These are phyloP conservation scores for Lycaena phlaeas DNA, from an alignment of 2,888 invertebrate genomes.

Conservation along the genomic window DNA sequence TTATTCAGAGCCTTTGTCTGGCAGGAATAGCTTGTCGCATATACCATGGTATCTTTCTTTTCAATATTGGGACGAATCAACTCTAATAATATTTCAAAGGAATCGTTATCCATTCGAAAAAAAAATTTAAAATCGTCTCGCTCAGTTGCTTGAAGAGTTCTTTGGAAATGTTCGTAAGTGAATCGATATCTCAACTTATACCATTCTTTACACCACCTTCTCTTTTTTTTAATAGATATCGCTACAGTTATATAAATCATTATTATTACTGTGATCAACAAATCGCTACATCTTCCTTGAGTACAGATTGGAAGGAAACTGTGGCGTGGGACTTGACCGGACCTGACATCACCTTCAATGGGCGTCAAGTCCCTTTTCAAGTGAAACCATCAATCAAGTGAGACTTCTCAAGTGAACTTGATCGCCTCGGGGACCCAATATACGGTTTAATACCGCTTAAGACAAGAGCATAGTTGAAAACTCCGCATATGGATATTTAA, in stretches of 20 bases:
- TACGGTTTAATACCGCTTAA: no score
- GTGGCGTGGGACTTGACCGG: no score
- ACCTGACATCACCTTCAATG: constrained; percentile 3
- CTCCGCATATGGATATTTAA: no score
- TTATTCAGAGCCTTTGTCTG: no score
- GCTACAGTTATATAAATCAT: constrained; percentile 2
- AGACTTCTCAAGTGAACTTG: not conserved
- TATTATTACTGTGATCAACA: not conserved
- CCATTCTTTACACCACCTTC: not conserved
- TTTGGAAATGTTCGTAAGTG: no score
- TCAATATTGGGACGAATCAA: not conserved
- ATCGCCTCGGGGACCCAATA: not conserved
- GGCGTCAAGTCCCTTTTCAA: constrained; percentile 2
- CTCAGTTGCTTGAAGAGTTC: no score
- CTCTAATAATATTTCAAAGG: no score
- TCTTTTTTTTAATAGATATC: constrained; percentile 1
- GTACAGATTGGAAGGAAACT: no score
- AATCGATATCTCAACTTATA: constrained; percentile 3
- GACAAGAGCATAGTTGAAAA: no score
- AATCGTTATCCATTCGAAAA: not conserved
- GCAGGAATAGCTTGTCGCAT: constrained; percentile 1
- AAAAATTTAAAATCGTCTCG: no score
- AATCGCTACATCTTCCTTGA: not conserved
- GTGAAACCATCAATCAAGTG: constrained; percentile 2
- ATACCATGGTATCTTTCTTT: not conserved